phyloP scores from a whole-genome alignment of 2,797 vertebrate species.

The Manis pentadactyla region DNA sequence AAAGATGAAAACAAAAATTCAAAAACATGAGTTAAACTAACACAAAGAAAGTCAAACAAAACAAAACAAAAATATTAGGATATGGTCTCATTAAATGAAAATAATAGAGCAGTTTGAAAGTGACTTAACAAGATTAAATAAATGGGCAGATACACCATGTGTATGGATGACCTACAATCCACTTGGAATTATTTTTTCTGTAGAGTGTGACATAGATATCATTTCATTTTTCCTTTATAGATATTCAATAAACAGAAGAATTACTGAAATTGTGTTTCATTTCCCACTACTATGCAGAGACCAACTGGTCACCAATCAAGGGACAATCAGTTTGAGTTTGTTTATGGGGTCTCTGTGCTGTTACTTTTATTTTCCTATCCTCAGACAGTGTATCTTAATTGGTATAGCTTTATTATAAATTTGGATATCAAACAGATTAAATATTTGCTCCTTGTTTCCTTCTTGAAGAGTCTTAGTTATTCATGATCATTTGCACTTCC shows the following conservation, averaged over 20 bases:
- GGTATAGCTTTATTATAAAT: background rate
- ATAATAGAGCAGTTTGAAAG: background rate
- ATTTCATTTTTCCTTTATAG: background rate
- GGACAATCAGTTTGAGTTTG: background rate
- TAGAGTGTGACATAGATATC: background rate
- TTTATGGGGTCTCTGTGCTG: background rate
- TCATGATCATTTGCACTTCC: background rate
- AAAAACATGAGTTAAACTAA: background rate
- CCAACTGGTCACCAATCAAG: background rate
- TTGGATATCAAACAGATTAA: background rate
- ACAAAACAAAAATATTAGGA: background rate
- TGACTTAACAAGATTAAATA: background rate
- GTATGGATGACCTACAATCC: background rate
- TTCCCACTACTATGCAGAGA: background rate
- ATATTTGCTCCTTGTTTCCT: background rate
- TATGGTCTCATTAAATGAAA: background rate
- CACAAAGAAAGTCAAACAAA: background rate
- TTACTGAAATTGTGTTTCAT: background rate
- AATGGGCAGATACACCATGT: background rate
- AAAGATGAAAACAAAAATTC: background rate
- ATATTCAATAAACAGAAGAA: background rate
- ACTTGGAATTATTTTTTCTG: background rate
- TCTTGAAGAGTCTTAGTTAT: background rate
- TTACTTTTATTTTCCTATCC: background rate
- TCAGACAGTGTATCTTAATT: background rate